Base-by-base conservation (phyloP, 2,113 vertebrate species). In the Centrocercus urophasianus region DNA sequence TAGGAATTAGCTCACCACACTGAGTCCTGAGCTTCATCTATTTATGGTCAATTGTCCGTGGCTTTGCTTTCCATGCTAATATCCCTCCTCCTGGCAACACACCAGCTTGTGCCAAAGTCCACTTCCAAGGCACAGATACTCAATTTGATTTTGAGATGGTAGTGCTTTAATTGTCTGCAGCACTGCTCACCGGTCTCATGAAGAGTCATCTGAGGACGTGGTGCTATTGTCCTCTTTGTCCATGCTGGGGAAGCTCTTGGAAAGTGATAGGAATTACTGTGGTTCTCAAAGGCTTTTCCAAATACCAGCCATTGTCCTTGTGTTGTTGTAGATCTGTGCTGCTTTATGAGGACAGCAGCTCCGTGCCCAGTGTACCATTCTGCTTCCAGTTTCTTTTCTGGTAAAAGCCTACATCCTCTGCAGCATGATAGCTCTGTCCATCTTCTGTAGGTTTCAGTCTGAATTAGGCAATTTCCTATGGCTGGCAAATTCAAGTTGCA, bases 11-110 rank as follows among this genome's bases (percentile, higher is more conserved):
- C 47, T 94, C 20, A 0, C 83, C 25, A 67, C 50, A 16, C 14
- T 67, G 75, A 77, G 28, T 75, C 80, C 65, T 30, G 22, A 81
- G 56, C 42, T 83, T 86, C 69, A 83, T 71, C 85, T 92, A 1
- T 71, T 94, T 72, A 71, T 71, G 80, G 65, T 78, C 80, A 86
- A 43, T 74, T 59, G 69, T 47, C 28, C 74, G 3, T 71, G 64
- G 47, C 77, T 91, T 88, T 96, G 50, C 22, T 86, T 90, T 83
- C 80, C 54, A 10, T 47, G 34, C 25, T 83, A 60, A 80, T 13
- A 6, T 75, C 40, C 30, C 9, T 4, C 0, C 70, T 89, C 64
- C 64, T 80, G 75, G 82, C 67, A 66, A 34, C 12, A 15, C 10
- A 73, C 93, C 50, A 64, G 18, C 38, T 73, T 92, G 28, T 25